Evolutionary conservation across 1,140 invertebrate species (phyloP).

Genomic region (Forficula auricularia): DNA sequence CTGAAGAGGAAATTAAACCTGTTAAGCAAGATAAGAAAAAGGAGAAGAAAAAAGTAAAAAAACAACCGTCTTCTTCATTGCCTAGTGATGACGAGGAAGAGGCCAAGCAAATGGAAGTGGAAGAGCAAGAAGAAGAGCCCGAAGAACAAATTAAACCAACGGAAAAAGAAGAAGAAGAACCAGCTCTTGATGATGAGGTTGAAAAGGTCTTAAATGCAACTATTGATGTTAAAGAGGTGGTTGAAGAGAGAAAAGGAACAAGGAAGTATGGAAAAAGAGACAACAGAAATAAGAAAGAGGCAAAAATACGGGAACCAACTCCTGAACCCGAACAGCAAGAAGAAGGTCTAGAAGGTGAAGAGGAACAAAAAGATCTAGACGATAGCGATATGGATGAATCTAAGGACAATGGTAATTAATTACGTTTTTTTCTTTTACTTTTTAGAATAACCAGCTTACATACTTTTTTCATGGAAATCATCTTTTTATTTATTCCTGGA

Average conservation of each 20-base stretch:
- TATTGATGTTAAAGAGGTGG: slow-evolving; percentile 4
- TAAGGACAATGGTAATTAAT: background rate
- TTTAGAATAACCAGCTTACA: background rate
- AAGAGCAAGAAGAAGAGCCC: background rate
- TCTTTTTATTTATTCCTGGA: too few species aligned
- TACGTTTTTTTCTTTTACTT: background rate
- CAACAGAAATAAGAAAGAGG: slow-evolving; percentile 8
- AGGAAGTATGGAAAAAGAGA: too few species aligned
- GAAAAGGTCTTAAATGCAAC: background rate
- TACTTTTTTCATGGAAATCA: too few species aligned
- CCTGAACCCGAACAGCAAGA: slow-evolving; percentile 10
- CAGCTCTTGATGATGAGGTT: slow-evolving; percentile 5
- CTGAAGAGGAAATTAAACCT: slow-evolving; percentile 10
- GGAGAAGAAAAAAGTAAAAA: slow-evolving; percentile 9
- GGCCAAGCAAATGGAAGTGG: background rate
- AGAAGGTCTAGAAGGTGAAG: slow-evolving; percentile 7
- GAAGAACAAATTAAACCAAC: slow-evolving; percentile 1
- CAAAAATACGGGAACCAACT: slow-evolving; percentile 15
- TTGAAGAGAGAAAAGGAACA: slow-evolving; percentile 8
- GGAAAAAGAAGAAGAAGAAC: background rate
- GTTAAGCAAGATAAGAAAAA: slow-evolving; percentile 9
- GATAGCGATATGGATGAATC: slow-evolving; percentile 1
- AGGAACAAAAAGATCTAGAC: slow-evolving; percentile 11
- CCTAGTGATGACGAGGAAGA: slow-evolving; percentile 2
- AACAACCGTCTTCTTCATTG: slow-evolving; percentile 7